Percentiles rank a stretch among this genome's conserved stretches.
Conservation (phyloP, 2,888 invertebrate genomes). For the Nemotelus pantherinus region DNA sequence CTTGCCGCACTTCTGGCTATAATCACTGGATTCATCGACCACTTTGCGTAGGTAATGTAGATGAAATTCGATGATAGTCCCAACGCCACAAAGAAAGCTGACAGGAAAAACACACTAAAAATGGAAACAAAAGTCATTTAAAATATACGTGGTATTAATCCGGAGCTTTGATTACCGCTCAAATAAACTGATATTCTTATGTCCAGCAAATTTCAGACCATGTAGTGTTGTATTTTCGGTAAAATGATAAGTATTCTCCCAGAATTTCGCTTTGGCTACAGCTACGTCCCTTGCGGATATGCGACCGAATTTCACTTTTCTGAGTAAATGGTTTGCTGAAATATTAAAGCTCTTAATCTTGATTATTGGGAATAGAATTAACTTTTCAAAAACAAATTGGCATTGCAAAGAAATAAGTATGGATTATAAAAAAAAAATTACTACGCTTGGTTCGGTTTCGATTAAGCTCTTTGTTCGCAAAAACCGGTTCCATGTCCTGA, state of each 20-base stretch:
- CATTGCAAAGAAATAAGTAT: too few species aligned
- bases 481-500: too few species aligned
- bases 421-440: too few species aligned
- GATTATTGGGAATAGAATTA: too few species aligned
- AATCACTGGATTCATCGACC: conserved; percentile 78
- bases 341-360: too few species aligned
- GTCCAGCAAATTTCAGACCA: conserved; percentile 11
- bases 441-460: too few species aligned
- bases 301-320: too few species aligned
- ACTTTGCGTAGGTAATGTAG: conserved; percentile 76
- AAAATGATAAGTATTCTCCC: conserved; percentile 16
- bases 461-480: too few species aligned
- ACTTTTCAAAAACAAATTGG: too few species aligned
- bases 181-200: conserved; percentile 3
- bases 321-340: too few species aligned
- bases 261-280: background rate
- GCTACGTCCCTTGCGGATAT: too few species aligned
- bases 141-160: background rate
- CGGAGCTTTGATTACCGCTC: background rate
- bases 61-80: conserved; percentile 77
- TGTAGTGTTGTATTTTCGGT: conserved; percentile 13
- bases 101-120: conserved; percentile 75
- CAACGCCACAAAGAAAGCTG: conserved; percentile 73
- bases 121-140: background rate
- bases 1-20: conserved; percentile 79